phyloP scores from a whole-genome alignment of 2,888 invertebrate species.

The Philopedon plagiatum region DNA sequence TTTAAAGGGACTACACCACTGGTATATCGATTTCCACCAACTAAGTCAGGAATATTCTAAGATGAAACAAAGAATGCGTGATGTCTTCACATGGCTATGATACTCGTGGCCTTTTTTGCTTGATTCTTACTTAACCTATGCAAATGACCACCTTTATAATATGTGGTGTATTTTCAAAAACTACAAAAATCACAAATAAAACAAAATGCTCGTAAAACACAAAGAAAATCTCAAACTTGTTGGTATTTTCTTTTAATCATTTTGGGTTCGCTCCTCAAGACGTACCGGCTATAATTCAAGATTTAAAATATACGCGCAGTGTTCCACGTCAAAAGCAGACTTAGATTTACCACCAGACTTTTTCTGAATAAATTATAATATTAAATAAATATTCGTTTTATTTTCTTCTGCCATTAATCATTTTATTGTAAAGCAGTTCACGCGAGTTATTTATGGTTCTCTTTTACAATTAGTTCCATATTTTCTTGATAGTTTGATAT shows the following conservation, averaged over 20 bases:
- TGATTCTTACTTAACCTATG: no score
- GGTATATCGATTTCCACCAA: no score
- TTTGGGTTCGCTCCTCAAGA: slow-evolving; percentile 50
- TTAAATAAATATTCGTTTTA: slow-evolving; percentile 62
- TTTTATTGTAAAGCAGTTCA: slow-evolving; percentile 61
- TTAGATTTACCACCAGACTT: slow-evolving; percentile 63
- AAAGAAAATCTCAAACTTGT: slow-evolving; percentile 9
- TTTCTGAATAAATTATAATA: slow-evolving; percentile 65
- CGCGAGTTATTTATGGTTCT: slow-evolving; percentile 57
- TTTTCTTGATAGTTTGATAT: slow-evolving; percentile 45
- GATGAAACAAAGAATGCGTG: no score
- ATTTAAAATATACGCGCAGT: slow-evolving; percentile 64
- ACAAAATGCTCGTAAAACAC: neutral
- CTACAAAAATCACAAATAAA: neutral
- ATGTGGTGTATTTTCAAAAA: no score
- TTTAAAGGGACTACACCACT: no score
- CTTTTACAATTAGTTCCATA: slow-evolving; percentile 51
- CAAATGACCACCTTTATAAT: no score
- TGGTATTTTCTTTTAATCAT: slow-evolving; percentile 44
- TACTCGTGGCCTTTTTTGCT: no score
- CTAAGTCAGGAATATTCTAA: no score
- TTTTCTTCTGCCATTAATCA: slow-evolving; percentile 57
- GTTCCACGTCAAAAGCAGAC: slow-evolving; percentile 62
- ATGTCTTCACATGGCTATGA: no score
- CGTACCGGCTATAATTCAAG: slow-evolving; percentile 61